phyloP scores from a whole-genome alignment of 1,140 invertebrate species.

The Ooceraea biroi region DNA sequence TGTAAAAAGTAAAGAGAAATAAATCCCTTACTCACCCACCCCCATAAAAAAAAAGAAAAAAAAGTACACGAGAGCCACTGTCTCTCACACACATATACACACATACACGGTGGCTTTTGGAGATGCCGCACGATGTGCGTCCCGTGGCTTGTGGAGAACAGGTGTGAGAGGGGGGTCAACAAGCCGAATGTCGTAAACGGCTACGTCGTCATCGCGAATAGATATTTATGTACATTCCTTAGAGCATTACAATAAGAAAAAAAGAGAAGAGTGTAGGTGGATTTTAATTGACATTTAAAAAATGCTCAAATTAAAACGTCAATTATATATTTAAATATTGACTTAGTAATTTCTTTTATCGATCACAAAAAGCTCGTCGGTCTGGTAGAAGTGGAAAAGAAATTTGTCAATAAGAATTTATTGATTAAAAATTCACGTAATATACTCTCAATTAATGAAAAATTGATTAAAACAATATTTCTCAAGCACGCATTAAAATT shows the following conservation, averaged over 20 bases:
- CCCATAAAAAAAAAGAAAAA: slow-evolving; percentile 51
- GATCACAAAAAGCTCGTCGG: background rate
- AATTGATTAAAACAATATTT: too few relatives aligned
- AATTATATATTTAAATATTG: too few relatives aligned
- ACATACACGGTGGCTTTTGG: slow-evolving; percentile 14
- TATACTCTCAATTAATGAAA: background rate
- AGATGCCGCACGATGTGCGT: slow-evolving; percentile 3
- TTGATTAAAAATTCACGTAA: background rate
- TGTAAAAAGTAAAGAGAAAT: slow-evolving; percentile 71
- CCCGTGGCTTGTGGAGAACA: background rate
- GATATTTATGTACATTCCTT: slow-evolving; percentile 15
- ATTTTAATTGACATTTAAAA: too few relatives aligned
- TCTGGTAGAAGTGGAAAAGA: background rate
- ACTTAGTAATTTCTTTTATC: background rate
- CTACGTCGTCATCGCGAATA: background rate
- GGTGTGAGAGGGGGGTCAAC: background rate
- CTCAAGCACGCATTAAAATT: too few relatives aligned
- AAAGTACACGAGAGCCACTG: slow-evolving; percentile 68
- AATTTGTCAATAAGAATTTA: background rate
- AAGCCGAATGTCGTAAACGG: background rate
- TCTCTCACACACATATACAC: slow-evolving; percentile 8
- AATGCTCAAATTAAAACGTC: too few relatives aligned
- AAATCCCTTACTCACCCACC: slow-evolving; percentile 16
- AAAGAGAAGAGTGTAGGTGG: too few relatives aligned
- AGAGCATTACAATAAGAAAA: slow-evolving; percentile 2